Evolutionary conservation across 2,113 vertebrate species (phyloP).

Genomic region (Antennarius striatus): DNA sequence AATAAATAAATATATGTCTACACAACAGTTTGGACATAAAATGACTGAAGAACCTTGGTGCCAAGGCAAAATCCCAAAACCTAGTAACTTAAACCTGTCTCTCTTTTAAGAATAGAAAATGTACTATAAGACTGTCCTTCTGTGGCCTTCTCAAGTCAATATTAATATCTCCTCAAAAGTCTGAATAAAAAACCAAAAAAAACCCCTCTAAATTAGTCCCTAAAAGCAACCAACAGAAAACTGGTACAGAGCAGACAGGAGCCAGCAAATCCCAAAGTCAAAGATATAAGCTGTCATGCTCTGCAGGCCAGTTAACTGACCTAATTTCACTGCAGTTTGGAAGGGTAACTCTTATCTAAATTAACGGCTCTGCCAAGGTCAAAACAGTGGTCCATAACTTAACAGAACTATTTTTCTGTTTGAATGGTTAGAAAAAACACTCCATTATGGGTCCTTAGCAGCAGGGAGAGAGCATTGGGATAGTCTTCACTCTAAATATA

Average conservation of each 20-base stretch:
- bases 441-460: conserved; percentile 49
- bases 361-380: conserved; percentile 68
- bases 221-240: background rate
- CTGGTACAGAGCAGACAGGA: background rate
- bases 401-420: conserved; percentile 44
- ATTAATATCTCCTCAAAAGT: conserved; percentile 14
- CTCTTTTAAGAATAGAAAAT: background rate
- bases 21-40: too few relatives aligned
- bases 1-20: too few relatives aligned
- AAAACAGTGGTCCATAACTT: conserved; percentile 49
- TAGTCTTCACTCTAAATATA: conserved; percentile 42
- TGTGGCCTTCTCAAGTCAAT: conserved; percentile 19
- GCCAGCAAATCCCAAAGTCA: conserved; percentile 29
- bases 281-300: conserved; percentile 43
- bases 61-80: too few relatives aligned
- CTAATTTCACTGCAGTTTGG: conserved; percentile 45
- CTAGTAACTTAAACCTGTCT: conserved; percentile 20
- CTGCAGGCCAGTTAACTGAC: conserved; percentile 47
- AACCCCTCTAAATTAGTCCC: conserved; percentile 8
- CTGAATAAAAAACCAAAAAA: too few relatives aligned
- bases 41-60: too few relatives aligned
- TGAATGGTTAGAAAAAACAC: conserved; percentile 43
- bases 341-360: conserved; percentile 63
- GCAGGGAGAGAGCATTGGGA: conserved; percentile 7
- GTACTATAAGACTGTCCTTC: background rate